Conservation (phyloP, 2,888 invertebrate genomes). For the Entomobrya multifasciata region DNA sequence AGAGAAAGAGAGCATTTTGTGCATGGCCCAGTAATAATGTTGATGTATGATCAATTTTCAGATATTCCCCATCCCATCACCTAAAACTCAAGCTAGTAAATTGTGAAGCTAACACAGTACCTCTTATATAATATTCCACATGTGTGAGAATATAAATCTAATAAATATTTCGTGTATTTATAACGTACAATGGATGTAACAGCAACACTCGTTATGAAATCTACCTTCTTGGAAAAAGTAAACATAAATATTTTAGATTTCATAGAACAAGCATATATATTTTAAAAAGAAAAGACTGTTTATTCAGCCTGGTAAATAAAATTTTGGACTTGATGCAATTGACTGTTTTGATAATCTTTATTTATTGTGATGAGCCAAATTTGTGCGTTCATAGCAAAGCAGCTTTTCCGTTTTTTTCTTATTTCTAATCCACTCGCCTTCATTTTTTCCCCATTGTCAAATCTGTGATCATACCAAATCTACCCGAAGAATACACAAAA, state of each 20-base stretch:
- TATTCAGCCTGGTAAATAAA: too few species aligned
- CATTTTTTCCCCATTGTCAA: slow-evolving; percentile 1
- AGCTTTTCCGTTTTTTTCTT: slow-evolving; percentile 58
- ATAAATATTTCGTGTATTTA: neutral
- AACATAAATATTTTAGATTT: neutral
- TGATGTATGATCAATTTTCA: slow-evolving; percentile 62
- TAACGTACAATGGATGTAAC: neutral
- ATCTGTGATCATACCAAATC: too few species aligned
- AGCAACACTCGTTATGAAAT: neutral
- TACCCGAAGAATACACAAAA: neutral
- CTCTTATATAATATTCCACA: too few species aligned
- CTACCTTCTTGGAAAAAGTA: neutral
- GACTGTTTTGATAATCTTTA: slow-evolving; percentile 78
- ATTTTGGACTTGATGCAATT: neutral
- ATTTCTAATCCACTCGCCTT: slow-evolving; percentile 6
- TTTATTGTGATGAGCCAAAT: slow-evolving; percentile 78
- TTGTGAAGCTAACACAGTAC: slow-evolving; percentile 15
- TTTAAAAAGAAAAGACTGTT: neutral
- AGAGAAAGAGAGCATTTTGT: slow-evolving; percentile 10
- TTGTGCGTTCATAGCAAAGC: slow-evolving; percentile 47
- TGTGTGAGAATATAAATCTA: neutral
- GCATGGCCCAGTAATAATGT: slow-evolving; percentile 52
- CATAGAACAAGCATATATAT: neutral
- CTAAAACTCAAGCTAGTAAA: neutral
- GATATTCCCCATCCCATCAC: slow-evolving; percentile 20